Evolutionary conservation across 1,140 invertebrate genomes (phyloP), one percentile per base, ranked within the genome.

Genomic region (Drosophila arizonae): DNA sequence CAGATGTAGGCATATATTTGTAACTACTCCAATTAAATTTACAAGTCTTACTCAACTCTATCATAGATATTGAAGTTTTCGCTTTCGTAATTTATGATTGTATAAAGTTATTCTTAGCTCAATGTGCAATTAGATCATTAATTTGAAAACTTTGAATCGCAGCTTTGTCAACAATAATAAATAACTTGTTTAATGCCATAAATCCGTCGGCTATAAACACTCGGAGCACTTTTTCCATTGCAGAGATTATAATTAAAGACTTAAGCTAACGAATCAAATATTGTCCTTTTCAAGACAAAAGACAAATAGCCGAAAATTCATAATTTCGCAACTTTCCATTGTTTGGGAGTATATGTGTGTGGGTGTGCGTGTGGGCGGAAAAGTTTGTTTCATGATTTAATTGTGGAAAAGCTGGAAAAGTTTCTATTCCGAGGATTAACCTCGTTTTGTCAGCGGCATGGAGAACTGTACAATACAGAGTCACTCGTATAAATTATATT

Each of bases 401-500:
- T 58, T 58, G 8, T 1, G n/a, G 17, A 11, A 33, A 4, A 33
- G 3, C 8, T 46, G 28, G 5, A n/a, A 55, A 55, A 55, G 54
- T 56, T 41, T 56, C 46, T 21, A 24, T 50, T 26, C 48, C 48
- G 9, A n/a, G n/a, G 60, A 50, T 62, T 36, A 62, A 17, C 8
- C 17, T 24, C 60, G 11, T 28, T 62, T 50, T 50, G 46, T n/a
- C 21, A 24, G 3, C 21, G 21, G 21, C 21, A 24, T 24, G 21
- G 21, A 24, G 21, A 24, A 24, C 21, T 24, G 21, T 24, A 24
- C 21, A 24, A 1, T 24, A 24, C 21, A 24, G 21, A 24, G 36
- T 11, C 13, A 10, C 26, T 26, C 70, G 57, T 48, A 69, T 54
- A 69, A 73, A 61, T 73, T 62, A 61, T 56, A 63, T 63, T n/a